phyloP scores from a whole-genome alignment of 2,797 vertebrate genomes.

The Channa striata region DNA sequence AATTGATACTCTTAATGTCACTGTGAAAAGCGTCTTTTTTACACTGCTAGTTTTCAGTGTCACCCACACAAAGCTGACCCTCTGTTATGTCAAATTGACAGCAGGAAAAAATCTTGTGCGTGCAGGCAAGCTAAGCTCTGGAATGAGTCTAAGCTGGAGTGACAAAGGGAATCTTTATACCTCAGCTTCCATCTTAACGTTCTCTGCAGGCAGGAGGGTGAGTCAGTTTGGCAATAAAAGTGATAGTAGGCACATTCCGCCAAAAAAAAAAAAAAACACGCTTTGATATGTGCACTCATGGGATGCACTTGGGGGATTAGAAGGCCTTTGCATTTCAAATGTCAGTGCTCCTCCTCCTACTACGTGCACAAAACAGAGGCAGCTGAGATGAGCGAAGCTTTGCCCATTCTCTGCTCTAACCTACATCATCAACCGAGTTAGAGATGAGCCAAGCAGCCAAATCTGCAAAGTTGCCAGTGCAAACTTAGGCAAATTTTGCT shows the following conservation, averaged over 20 bases:
- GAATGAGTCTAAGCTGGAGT: slow-evolving; percentile 48
- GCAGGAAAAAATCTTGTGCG: slow-evolving; percentile 32
- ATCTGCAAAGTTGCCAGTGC: slow-evolving; percentile 24
- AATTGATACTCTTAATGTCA: slow-evolving; percentile 44
- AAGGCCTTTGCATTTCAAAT: slow-evolving; percentile 75
- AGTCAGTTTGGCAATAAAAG: slow-evolving; percentile 65
- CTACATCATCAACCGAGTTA: slow-evolving; percentile 38
- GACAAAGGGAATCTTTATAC: slow-evolving; percentile 56
- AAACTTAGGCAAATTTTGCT: slow-evolving; percentile 11
- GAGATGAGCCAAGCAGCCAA: slow-evolving; percentile 51
- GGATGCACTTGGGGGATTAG: slow-evolving; percentile 61
- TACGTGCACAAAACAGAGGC: slow-evolving; percentile 53
- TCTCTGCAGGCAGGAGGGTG: slow-evolving; percentile 56
- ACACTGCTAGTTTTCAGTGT: slow-evolving; percentile 33
- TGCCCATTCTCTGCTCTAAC: slow-evolving; percentile 32
- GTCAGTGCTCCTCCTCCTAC: slow-evolving; percentile 73
- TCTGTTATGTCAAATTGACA: slow-evolving; percentile 46
- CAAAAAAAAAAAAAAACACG: slow-evolving; percentile 21
- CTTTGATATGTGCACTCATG: slow-evolving; percentile 54
- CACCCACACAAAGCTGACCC: slow-evolving; percentile 41
- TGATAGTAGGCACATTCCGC: slow-evolving; percentile 62
- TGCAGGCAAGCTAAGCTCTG: slow-evolving; percentile 29
- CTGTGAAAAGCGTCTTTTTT: slow-evolving; percentile 11
- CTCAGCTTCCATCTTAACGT: slow-evolving; percentile 48
- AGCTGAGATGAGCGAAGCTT: slow-evolving; percentile 43